These are phyloP conservation scores for Pipra filicauda DNA, from an alignment of 2,113 vertebrate genomes.

Conservation along the genomic window DNA sequence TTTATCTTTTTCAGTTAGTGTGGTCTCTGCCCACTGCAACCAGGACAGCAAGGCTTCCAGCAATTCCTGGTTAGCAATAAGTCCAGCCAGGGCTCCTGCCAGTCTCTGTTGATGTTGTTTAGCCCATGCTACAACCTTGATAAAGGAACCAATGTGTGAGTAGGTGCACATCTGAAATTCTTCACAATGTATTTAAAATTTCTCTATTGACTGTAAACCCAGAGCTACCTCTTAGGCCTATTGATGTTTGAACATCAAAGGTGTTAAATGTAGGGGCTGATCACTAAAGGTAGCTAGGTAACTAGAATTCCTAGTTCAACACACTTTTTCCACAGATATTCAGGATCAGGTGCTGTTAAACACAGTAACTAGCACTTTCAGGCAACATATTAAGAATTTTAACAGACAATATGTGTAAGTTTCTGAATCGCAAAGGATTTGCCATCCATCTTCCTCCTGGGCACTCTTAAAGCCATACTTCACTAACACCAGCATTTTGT, in stretches of 20 bases:
- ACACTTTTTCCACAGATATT: background rate
- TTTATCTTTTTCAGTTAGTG: slow-evolving; percentile 89
- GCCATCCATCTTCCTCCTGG: background rate
- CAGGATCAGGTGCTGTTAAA: background rate
- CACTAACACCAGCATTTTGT: background rate
- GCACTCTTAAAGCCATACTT: background rate
- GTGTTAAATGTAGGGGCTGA: background rate
- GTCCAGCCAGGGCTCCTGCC: slow-evolving; percentile 84
- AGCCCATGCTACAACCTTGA: slow-evolving; percentile 92
- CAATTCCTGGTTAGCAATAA: slow-evolving; percentile 89
- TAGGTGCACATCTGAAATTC: background rate
- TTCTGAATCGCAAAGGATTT: background rate
- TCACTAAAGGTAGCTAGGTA: background rate
- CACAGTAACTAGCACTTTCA: background rate
- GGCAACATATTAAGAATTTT: background rate
- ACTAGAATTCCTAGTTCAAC: background rate
- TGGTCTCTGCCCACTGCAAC: slow-evolving; percentile 95
- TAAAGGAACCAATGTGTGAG: background rate
- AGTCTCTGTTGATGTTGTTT: slow-evolving; percentile 94
- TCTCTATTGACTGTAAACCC: background rate
- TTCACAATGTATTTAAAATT: background rate
- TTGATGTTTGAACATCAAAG: background rate
- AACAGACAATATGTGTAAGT: background rate
- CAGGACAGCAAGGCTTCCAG: slow-evolving; percentile 90
- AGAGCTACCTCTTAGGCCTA: background rate